phyloP scores from a whole-genome alignment of 2,888 invertebrate genomes.

The Agonopterix subpropinquella region DNA sequence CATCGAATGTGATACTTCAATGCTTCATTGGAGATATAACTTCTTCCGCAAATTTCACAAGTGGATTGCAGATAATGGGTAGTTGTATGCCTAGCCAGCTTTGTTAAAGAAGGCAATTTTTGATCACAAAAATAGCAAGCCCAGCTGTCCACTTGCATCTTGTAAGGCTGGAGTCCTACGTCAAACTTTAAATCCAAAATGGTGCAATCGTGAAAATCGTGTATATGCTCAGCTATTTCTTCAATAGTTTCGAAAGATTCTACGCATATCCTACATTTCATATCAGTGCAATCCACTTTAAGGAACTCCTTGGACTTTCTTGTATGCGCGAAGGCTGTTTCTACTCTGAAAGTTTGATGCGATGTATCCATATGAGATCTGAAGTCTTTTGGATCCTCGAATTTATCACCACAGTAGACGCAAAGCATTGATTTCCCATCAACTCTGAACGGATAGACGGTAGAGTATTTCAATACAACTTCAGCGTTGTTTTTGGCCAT shows the following conservation, averaged over 20 bases:
- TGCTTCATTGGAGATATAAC: conserved; percentile 46
- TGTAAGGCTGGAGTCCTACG: conserved; percentile 54
- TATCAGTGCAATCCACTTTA: conserved; percentile 52
- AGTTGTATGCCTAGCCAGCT: conserved; percentile 51
- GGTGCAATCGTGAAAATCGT: conserved; percentile 30
- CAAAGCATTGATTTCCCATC: conserved; percentile 46
- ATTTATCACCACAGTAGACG: conserved; percentile 59
- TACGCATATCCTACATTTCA: conserved; percentile 46
- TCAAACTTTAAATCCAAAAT: conserved; percentile 37
- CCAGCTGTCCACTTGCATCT: conserved; percentile 43
- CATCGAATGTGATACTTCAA: conserved; percentile 51
- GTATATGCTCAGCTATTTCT: conserved; percentile 42
- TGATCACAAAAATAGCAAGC: conserved; percentile 41
- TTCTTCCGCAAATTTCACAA: conserved; percentile 55
- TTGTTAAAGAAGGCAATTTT: conserved; percentile 44
- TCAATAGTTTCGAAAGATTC: conserved; percentile 33
- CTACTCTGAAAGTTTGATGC: conserved; percentile 41
- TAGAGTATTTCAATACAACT: conserved; percentile 54
- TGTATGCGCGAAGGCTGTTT: conserved; percentile 54
- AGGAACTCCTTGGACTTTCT: conserved; percentile 40
- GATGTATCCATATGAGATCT: conserved; percentile 42
- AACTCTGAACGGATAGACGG: conserved; percentile 59
- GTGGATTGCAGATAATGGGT: conserved; percentile 51
- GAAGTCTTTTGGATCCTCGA: conserved; percentile 41
- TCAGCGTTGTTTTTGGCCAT: conserved; percentile 59